Evolutionary conservation across 2,113 vertebrate species (phyloP).

Genomic region (Todiramphus chloris): DNA sequence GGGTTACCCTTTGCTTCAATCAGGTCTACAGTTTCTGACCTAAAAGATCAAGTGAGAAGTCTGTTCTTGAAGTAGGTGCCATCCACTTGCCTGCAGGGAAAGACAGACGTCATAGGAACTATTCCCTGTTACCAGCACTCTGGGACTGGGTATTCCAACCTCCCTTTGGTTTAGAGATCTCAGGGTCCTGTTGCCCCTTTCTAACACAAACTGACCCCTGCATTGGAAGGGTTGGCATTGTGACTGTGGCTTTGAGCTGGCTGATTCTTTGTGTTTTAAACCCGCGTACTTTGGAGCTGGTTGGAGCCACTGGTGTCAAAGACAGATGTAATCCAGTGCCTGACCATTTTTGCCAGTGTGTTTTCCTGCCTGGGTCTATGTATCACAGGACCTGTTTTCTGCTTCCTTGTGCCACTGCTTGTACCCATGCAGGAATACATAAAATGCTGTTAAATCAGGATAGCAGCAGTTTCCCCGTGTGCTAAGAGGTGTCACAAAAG

Average conservation of each 20-base stretch:
- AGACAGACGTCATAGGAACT: background rate
- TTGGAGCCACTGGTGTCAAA: background rate
- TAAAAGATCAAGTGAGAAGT: slow-evolving; percentile 76
- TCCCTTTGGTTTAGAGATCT: background rate
- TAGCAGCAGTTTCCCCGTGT: background rate
- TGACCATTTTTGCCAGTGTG: background rate
- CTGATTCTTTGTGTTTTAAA: background rate
- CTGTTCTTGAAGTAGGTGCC: slow-evolving; percentile 49
- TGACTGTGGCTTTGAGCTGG: background rate
- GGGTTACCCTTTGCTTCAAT: background rate
- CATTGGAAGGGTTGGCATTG: background rate
- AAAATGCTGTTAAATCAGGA: background rate
- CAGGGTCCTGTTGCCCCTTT: background rate
- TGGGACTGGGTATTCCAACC: background rate
- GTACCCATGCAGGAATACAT: background rate
- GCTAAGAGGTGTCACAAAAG: background rate
- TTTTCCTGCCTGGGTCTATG: background rate
- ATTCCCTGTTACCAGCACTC: background rate
- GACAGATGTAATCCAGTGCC: background rate
- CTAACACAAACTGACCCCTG: background rate
- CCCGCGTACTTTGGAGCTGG: background rate
- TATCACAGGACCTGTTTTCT: background rate
- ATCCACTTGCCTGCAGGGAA: background rate
- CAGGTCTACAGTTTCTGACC: slow-evolving; percentile 70
- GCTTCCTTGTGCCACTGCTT: background rate